These are phyloP conservation scores for Asteroscopus sphinx DNA, from an alignment of 2,888 invertebrate species.

Conservation along the genomic window DNA sequence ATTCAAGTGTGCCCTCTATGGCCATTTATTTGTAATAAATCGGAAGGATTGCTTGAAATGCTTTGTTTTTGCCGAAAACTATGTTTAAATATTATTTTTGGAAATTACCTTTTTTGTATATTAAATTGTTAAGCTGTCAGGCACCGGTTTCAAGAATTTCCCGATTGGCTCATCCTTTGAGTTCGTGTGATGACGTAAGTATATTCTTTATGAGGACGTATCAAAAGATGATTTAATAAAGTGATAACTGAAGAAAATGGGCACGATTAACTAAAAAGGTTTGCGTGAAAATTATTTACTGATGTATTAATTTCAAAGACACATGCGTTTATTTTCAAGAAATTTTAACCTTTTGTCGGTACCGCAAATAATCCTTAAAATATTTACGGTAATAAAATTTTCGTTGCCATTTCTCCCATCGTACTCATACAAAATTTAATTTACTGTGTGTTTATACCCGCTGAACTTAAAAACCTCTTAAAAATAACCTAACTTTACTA, in stretches of 20 bases:
- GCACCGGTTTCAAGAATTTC: slow-evolving; percentile 26
- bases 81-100: slow-evolving; percentile 23
- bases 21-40: slow-evolving; percentile 74
- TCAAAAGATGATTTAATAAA: slow-evolving; percentile 30
- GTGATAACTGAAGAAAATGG: slow-evolving; percentile 14
- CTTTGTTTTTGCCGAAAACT: slow-evolving; percentile 72
- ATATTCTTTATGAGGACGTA: slow-evolving; percentile 6
- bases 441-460: slow-evolving; percentile 30
- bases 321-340: slow-evolving; percentile 6
- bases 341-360: slow-evolving; percentile 9
- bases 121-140: slow-evolving; percentile 29
- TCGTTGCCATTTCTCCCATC: slow-evolving; percentile 14
- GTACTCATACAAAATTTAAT: slow-evolving; percentile 20
- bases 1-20: slow-evolving; percentile 78
- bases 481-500: slow-evolving; percentile 37
- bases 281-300: slow-evolving; percentile 19
- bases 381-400: slow-evolving; percentile 16
- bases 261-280: slow-evolving; percentile 5
- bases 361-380: slow-evolving; percentile 13
- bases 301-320: slow-evolving; percentile 5
- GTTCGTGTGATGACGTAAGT: slow-evolving; percentile 16
- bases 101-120: slow-evolving; percentile 16
- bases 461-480: slow-evolving; percentile 30
- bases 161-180: slow-evolving; percentile 34
- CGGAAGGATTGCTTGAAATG: slow-evolving; percentile 67